Evolutionary conservation across 2,113 vertebrate species (phyloP), one percentile per base, ranked within the genome.

Genomic region (Toxotes jaculatrix): DNA sequence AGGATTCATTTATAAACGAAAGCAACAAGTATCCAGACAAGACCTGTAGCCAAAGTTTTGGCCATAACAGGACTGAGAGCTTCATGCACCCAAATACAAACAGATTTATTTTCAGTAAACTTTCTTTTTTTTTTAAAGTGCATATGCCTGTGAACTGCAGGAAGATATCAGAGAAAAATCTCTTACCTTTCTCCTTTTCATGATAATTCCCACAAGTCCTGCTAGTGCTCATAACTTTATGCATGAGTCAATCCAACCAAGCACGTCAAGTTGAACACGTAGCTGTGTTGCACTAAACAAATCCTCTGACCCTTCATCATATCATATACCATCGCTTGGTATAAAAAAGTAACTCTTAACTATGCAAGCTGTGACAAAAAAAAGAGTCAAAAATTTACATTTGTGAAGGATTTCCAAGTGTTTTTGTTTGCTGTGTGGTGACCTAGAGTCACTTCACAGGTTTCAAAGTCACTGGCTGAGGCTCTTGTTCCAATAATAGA

Each of bases 401-500:
- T 31, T 13, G 34, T 34, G 16, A 5, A 36, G 11, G 32, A 40
- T 64, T 51, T 7, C 3, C 12, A 67, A 31, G 11, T 19, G 36
- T 51, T 72, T 65, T 42, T 73, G 60, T 68, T 83, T 32, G 34
- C 67, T 16, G 59, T 65, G 65, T 17, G 74, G 68, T 82, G 63
- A 81, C 72, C 79, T 53, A 45, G 47, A 78, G 72, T 75, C 68
- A 72, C 47, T 43, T 14, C 34, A 77, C 71, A 70, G 74, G 57
- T 83, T 81, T 92, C 88, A 93, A 92, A 91, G 92, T 93, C 86
- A 91, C 72, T 49, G 83, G 83, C 84, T 67, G 16, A 57, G 32
- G 71, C 84, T 82, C 85, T 83, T 61, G 87, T 90, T 93, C 95
- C 93, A 95, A 87, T 94, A 95, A 95, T 95, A 95, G 95, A 86